These are phyloP conservation scores for Theristicus caerulescens DNA, from an alignment of 2,113 vertebrate species.

Conservation along the genomic window DNA sequence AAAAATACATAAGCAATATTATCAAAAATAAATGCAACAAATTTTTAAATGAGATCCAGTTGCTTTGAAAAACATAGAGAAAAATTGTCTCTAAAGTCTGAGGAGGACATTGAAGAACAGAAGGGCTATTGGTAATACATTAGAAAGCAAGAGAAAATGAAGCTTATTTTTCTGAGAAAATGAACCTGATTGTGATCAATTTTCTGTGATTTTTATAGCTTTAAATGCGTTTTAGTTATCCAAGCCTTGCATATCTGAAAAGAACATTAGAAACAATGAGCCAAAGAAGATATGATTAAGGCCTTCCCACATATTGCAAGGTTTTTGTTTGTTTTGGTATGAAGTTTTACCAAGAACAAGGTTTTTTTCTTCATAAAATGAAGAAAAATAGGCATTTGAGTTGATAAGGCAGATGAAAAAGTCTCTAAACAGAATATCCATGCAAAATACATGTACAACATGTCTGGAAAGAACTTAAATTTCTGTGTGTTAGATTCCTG, in stretches of 20 bases:
- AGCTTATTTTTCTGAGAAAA: neutral
- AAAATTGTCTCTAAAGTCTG: neutral
- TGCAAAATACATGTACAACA: neutral
- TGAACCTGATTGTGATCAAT: neutral
- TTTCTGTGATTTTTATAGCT: neutral
- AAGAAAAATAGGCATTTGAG: neutral
- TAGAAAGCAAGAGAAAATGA: neutral
- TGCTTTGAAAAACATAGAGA: neutral
- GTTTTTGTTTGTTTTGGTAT: neutral
- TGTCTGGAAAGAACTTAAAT: neutral
- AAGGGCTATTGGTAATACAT: neutral
- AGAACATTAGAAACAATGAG: neutral
- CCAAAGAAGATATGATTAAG: neutral
- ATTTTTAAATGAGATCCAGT: neutral
- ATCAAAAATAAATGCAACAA: neutral
- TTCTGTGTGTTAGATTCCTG: neutral
- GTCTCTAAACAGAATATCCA: neutral
- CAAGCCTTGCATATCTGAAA: neutral
- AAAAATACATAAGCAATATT: neutral
- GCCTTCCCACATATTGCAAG: neutral
- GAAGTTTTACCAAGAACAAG: neutral
- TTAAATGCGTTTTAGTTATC: neutral
- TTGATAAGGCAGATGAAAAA: neutral
- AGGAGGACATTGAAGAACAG: neutral
- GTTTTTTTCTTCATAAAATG: neutral